Evolutionary conservation across 2,888 invertebrate genomes (phyloP), one percentile per base, ranked within the genome.

Genomic region (Drosophila prolongata): DNA sequence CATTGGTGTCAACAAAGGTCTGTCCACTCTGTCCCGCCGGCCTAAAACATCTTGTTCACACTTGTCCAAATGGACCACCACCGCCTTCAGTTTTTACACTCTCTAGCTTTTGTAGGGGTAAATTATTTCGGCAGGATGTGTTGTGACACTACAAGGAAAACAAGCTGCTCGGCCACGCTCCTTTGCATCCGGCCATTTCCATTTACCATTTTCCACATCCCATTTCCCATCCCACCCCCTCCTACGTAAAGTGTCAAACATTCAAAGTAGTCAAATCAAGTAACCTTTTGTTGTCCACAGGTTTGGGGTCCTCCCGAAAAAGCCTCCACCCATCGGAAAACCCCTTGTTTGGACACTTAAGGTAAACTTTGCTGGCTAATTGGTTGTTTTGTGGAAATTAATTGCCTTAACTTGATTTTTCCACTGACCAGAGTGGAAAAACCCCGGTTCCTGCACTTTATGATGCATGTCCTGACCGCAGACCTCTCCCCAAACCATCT

Each of bases 331-430:
- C 46, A 11, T 30, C 30, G n/a, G 14, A n/a, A n/a, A 30, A 30
- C 56, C 54, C 53, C 47, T 49, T 90, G 90, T 90, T 90, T 91
- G 86, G 90, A 89, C 91, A 89, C 90, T 90, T 91, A 89, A 89
- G 91, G 89, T 89, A 90, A 91, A 90, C 87, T 90, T 91, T 90
- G 50, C 80, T 81, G 91, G 90, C 90, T 90, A 90, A 90, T 90
- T 90, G 90, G 83, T 90, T 90, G 91, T 91, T 90, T 90, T 90
- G 90, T 91, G 90, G 91, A 90, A 91, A 90, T 90, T 90, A 90
- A 90, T 91, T 90, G 90, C 89, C 90, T 91, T 91, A 90, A 91
- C 91, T 90, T 91, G 90, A 91, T 91, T 90, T 90, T 85, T 70
- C 68, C 52, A 66, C 64, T 62, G 56, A 49, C 73, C 73, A 67